These are phyloP conservation scores for Rutpela maculata DNA, from an alignment of 2,888 invertebrate species.

Conservation along the genomic window DNA sequence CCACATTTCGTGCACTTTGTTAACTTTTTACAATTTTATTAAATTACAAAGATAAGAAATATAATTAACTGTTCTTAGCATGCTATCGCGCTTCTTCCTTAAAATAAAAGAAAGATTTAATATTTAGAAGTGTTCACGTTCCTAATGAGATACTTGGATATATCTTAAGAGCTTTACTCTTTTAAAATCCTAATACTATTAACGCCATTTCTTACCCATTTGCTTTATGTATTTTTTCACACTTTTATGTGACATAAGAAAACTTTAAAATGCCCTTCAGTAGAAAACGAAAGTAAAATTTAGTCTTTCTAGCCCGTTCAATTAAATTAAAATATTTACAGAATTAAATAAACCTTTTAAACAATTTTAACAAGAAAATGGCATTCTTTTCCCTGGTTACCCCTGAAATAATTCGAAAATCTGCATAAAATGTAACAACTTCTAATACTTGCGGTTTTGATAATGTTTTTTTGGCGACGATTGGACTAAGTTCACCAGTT, in stretches of 20 bases:
- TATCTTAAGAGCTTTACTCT: slow-evolving; percentile 31
- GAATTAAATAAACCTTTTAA: too few species aligned
- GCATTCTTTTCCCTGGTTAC: too few species aligned
- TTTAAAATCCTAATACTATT: slow-evolving; percentile 25
- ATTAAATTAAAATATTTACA: too few species aligned
- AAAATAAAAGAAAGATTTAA: slow-evolving; percentile 52
- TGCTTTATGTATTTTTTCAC: slow-evolving; percentile 1
- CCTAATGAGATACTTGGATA: slow-evolving; percentile 40
- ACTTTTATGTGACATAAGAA: neutral
- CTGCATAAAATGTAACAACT: too few species aligned
- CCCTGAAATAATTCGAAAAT: too few species aligned
- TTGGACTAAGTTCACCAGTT: too few species aligned
- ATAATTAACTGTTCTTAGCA: slow-evolving; percentile 52
- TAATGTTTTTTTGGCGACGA: too few species aligned
- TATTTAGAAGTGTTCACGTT: slow-evolving; percentile 50
- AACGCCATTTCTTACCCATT: slow-evolving; percentile 6
- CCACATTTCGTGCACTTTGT: slow-evolving; percentile 34
- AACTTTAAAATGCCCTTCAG: neutral
- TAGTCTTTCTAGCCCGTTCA: neutral
- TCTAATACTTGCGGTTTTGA: too few species aligned
- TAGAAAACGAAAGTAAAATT: neutral
- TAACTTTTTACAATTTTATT: slow-evolving; percentile 52
- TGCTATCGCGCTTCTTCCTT: slow-evolving; percentile 46
- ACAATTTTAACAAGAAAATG: too few species aligned
- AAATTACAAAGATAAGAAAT: slow-evolving; percentile 55